phyloP scores from a whole-genome alignment of 2,113 vertebrate genomes.

The Dicaeum eximium region DNA sequence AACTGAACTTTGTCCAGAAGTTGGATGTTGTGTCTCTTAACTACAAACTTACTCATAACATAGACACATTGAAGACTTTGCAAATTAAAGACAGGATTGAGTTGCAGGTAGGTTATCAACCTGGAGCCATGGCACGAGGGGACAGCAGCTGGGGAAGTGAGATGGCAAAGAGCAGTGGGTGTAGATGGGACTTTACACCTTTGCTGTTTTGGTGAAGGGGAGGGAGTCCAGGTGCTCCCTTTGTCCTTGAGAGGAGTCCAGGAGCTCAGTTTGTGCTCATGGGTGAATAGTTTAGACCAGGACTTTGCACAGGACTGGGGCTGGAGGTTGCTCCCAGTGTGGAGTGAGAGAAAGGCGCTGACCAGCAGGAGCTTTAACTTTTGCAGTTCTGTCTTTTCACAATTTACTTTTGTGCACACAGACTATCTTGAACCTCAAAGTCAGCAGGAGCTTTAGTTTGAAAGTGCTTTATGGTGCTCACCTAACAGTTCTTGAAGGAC shows the following conservation, averaged over 20 bases:
- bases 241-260: neutral
- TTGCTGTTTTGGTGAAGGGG: neutral
- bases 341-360: neutral
- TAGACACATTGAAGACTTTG: slow-evolving; percentile 62
- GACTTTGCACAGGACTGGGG: neutral
- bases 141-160: neutral
- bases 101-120: slow-evolving; percentile 62
- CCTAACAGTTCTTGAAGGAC: slow-evolving; percentile 37
- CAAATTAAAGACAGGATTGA: slow-evolving; percentile 68
- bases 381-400: neutral
- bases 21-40: slow-evolving; percentile 43
- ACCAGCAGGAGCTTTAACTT: neutral
- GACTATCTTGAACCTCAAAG: slow-evolving; percentile 56
- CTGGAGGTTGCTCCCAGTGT: neutral
- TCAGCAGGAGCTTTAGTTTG: slow-evolving; percentile 50
- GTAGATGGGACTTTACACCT: accelerated
- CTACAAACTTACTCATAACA: slow-evolving; percentile 70
- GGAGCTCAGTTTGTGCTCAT: neutral
- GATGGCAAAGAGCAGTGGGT: neutral
- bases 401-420: slow-evolving; percentile 8
- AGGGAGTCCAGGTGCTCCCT: neutral
- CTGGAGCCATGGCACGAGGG: neutral
- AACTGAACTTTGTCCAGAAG: slow-evolving; percentile 57
- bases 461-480: slow-evolving; percentile 60
- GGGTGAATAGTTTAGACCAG: neutral